These are phyloP conservation scores for Myopa tessellatipennis DNA, from an alignment of 2,888 invertebrate species.

Conservation along the genomic window DNA sequence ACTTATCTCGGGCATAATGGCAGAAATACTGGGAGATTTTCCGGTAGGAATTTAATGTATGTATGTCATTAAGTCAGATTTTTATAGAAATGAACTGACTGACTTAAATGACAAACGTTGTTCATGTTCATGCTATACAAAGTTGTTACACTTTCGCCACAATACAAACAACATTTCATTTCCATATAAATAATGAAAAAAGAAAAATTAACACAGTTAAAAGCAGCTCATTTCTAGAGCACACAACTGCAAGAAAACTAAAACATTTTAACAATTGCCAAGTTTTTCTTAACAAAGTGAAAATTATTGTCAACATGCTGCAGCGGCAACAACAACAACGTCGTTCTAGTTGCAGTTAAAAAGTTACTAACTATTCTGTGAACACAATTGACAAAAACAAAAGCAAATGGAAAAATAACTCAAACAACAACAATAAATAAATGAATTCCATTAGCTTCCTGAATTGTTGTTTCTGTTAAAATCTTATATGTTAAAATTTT, in stretches of 20 bases:
- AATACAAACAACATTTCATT: slow-evolving; percentile 7
- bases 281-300: slow-evolving; percentile 25
- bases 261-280: slow-evolving; percentile 30
- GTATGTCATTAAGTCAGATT: no score
- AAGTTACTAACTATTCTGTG: no score
- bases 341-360: not conserved
- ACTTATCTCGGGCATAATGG: no score
- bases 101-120: not conserved
- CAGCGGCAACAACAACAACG: slow-evolving; percentile 8
- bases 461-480: no score
- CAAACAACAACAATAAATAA: no score
- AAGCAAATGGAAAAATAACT: not conserved
- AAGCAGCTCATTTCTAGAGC: slow-evolving; percentile 5
- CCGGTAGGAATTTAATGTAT: no score
- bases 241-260: not conserved
- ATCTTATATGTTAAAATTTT: no score
- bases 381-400: not conserved
- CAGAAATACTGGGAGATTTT: no score
- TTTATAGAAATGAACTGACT: no score
- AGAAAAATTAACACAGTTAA: not conserved
- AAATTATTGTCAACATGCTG: slow-evolving; percentile 32
- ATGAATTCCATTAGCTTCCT: no score
- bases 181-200: slow-evolving; percentile 20
- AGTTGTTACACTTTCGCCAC: slow-evolving; percentile 20
- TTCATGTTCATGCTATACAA: not conserved